Evolutionary conservation across 2,797 vertebrate genomes (phyloP), one percentile per base, ranked within the genome.

Genomic region (Clarias platycephalus): DNA sequence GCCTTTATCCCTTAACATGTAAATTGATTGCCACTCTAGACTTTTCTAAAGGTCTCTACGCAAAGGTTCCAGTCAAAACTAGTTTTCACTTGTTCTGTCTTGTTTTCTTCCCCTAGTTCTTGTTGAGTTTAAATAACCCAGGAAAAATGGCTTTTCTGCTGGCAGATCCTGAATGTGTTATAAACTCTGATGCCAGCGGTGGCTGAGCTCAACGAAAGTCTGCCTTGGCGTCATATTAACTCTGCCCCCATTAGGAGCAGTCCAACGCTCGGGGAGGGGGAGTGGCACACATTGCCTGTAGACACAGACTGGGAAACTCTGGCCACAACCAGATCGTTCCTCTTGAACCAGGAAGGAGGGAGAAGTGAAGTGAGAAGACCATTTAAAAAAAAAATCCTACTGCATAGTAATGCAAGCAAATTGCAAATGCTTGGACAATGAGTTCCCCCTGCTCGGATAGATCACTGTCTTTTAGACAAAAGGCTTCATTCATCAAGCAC

Each of bases 171-270:
- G 60, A 86, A 81, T 86, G 15, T 31, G 5, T 81, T 74, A 64
- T 86, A 83, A 86, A 86, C 40, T 64, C 31, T 26, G 55, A 72
- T 83, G 86, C 85, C 89, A 86, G 84, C 83, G 63, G 89, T 87
- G 66, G 68, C 82, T 26, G 5, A 44, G 53, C 80, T 88, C 57
- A 76, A 75, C 22, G 12, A 86, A 87, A 57, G 66, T 78, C 70
- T 86, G 80, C 80, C 70, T 70, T 83, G 71, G 70, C 10, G 55
- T 70, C 67, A 76, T 22, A 44, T 80, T 55, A 78, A 74, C 70
- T 72, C 37, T 78, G 64, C 79, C 64, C 82, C 58, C 5, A 72
- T 26, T 57, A 26, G 8, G 0, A 26, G 34, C 57, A 75, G 55
- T 20, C 12, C 18, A 31, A 0, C 7, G 26, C 20, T 49, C 24